These are phyloP conservation scores for Myotis brandtii DNA, from an alignment of 2,113 vertebrate genomes.

Conservation along the genomic window DNA sequence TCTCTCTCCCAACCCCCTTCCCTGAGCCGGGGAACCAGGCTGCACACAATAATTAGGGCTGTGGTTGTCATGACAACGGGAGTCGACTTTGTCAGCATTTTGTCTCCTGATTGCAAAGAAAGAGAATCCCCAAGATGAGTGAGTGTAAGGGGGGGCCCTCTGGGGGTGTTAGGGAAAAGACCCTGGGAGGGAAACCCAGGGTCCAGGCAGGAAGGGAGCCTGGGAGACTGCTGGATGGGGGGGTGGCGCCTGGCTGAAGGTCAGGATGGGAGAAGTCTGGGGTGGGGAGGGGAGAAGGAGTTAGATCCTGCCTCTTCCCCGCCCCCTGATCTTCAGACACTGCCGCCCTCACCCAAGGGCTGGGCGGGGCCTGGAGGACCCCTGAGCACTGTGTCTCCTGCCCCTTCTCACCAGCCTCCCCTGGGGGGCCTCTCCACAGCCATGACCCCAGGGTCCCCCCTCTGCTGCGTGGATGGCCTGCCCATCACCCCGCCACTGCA, in stretches of 20 bases:
- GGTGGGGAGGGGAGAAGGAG: not conserved
- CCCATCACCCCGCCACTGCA: not conserved
- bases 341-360: not conserved
- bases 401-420: not conserved
- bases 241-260: not conserved
- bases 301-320: not conserved
- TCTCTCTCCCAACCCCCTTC: conserved; percentile 57
- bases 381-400: not conserved
- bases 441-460: not conserved
- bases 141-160: not conserved
- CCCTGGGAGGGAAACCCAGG: not conserved
- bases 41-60: conserved; percentile 82
- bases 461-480: not conserved
- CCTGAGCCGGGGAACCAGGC: conserved; percentile 61
- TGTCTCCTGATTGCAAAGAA: conserved; percentile 78
- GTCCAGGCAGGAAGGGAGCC: not conserved
- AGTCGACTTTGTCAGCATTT: conserved; percentile 85
- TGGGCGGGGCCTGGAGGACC: not conserved
- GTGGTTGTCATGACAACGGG: conserved; percentile 79
- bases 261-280: not conserved
- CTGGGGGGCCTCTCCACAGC: not conserved
- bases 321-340: not conserved
- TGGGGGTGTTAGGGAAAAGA: not conserved
- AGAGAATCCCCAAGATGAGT: conserved; percentile 69
- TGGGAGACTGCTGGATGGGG: not conserved